phyloP scores from a whole-genome alignment of 2,888 invertebrate species.

The Thelaira solivaga region DNA sequence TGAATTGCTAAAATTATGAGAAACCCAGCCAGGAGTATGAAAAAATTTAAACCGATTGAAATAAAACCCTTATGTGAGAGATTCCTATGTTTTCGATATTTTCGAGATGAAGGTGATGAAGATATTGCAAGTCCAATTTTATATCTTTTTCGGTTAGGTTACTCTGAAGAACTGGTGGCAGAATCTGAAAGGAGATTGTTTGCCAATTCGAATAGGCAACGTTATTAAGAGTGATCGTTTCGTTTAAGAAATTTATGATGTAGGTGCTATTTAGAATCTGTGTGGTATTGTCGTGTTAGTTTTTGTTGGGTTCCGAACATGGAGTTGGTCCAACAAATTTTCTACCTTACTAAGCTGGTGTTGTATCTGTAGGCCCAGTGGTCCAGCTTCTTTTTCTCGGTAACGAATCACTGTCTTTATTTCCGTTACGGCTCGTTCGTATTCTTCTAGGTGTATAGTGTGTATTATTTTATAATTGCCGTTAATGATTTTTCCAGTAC shows the following conservation, averaged over 20 bases:
- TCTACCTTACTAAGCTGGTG: too few relatives aligned
- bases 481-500: too few relatives aligned
- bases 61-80: too few relatives aligned
- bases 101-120: not conserved
- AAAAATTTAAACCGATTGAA: not conserved
- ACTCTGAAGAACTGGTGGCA: not conserved
- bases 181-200: not conserved
- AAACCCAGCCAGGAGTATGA: not conserved
- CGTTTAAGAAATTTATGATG: not conserved
- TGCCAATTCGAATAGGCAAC: not conserved
- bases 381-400: too few relatives aligned
- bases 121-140: constrained; percentile 2
- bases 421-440: too few relatives aligned
- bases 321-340: too few relatives aligned
- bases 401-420: too few relatives aligned
- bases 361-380: too few relatives aligned
- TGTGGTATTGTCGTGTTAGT: not conserved
- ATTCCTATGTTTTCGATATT: not conserved
- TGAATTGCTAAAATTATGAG: not conserved
- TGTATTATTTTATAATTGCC: too few relatives aligned
- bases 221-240: not conserved
- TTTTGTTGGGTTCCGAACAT: too few relatives aligned
- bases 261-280: not conserved
- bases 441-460: too few relatives aligned
- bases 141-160: not conserved